phyloP scores from a whole-genome alignment of 2,113 vertebrate genomes.

The Ochotona princeps region DNA sequence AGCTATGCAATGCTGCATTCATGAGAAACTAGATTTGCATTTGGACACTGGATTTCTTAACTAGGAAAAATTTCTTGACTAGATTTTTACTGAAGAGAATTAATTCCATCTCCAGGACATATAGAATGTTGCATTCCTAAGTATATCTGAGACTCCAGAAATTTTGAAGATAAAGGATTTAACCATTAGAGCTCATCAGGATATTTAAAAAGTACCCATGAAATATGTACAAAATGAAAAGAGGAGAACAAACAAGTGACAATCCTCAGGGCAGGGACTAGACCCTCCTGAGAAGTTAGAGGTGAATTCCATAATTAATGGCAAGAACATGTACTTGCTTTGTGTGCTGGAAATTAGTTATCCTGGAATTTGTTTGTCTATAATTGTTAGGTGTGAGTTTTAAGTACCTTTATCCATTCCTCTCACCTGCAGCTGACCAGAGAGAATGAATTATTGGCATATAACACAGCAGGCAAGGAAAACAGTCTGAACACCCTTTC shows the following conservation, averaged over 20 bases:
- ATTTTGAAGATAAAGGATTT: slow-evolving; percentile 26
- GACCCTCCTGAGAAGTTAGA: neutral
- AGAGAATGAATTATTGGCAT: slow-evolving; percentile 64
- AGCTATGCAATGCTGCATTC: neutral
- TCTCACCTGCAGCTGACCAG: slow-evolving; percentile 51
- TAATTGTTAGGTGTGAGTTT: slow-evolving; percentile 43
- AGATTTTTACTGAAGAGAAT: slow-evolving; percentile 31
- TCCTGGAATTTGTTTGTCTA: slow-evolving; percentile 36
- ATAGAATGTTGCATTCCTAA: neutral
- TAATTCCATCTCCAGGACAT: slow-evolving; percentile 31
- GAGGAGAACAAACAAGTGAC: neutral
- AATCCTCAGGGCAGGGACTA: neutral
- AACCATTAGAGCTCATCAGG: neutral
- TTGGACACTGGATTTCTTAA: slow-evolving; percentile 7
- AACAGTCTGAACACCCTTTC: slow-evolving; percentile 67
- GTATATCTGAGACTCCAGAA: slow-evolving; percentile 50
- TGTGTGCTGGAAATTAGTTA: neutral
- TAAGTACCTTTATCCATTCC: slow-evolving; percentile 17
- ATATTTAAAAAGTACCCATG: neutral
- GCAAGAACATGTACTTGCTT: slow-evolving; percentile 14
- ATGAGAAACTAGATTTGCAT: neutral
- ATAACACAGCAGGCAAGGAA: slow-evolving; percentile 67
- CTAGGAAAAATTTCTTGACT: slow-evolving; percentile 20
- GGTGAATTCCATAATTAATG: neutral
- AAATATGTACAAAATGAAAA: neutral